A percentile compares a stretch with the other conserved stretches of the same genome.
Conservation (phyloP, 2,888 invertebrate species). For the Crepidodera aurea region DNA sequence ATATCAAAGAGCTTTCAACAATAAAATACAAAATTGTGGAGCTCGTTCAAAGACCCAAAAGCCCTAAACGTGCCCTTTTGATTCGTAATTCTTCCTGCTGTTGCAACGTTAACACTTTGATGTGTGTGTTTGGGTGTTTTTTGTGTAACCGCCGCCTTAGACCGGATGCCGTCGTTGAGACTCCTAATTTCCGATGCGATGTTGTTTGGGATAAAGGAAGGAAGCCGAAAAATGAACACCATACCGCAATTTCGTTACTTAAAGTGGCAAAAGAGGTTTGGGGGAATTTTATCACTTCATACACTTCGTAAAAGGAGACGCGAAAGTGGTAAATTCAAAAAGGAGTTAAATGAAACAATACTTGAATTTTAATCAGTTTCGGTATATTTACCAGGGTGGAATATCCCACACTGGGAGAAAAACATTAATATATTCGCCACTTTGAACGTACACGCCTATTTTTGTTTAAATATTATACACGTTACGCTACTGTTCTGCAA, state of each 20-base stretch:
- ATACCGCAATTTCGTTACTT: background rate
- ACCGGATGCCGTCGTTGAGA: slow-evolving; percentile 9
- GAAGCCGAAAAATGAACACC: slow-evolving; percentile 11
- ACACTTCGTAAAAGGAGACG: background rate
- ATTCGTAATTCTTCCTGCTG: background rate
- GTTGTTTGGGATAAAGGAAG: slow-evolving; percentile 2
- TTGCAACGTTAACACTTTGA: slow-evolving; percentile 4
- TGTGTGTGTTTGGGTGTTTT: slow-evolving; percentile 11
- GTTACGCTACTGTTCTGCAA: too few relatives aligned
- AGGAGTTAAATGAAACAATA: too few relatives aligned
- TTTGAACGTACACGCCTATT: too few relatives aligned
- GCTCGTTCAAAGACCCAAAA: slow-evolving; percentile 26
- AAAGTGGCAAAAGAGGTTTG: slow-evolving; percentile 4
- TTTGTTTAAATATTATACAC: too few relatives aligned
- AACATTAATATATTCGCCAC: too few relatives aligned
- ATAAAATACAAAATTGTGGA: slow-evolving; percentile 25
- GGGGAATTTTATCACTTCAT: background rate
- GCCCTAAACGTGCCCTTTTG: background rate
- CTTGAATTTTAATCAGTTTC: too few relatives aligned
- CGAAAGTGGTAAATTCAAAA: background rate
- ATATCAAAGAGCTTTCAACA: background rate
- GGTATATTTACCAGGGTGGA: too few relatives aligned
- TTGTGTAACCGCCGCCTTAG: slow-evolving; percentile 2
- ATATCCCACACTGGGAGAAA: too few relatives aligned
- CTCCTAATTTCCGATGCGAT: slow-evolving; percentile 10